Evolutionary conservation across 92 coral and sea anemone genomes (phyloP).

Genomic region (Zoanthus sansibaricus): DNA sequence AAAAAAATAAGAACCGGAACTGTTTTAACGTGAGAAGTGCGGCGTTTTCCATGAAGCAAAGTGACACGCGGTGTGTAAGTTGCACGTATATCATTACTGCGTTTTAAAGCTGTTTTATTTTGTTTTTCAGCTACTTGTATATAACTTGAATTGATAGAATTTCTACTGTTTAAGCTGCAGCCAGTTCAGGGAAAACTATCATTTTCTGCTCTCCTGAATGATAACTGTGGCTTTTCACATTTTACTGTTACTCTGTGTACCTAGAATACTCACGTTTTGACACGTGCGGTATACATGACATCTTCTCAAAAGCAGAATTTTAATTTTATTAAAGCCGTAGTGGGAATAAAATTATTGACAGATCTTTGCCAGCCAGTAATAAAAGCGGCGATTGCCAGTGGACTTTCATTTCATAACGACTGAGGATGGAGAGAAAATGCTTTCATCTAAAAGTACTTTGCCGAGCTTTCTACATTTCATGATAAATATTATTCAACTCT

Average conservation of each 20-base stretch:
- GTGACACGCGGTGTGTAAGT: not conserved
- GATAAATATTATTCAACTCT: not conserved
- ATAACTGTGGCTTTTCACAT: too few relatives aligned
- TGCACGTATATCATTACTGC: not conserved
- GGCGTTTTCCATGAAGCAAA: not conserved
- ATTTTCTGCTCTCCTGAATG: too few relatives aligned
- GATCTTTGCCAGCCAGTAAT: conserved; percentile 5
- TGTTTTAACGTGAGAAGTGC: not conserved
- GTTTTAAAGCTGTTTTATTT: not conserved
- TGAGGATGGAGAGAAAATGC: not conserved
- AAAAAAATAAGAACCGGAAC: conserved; percentile 13
- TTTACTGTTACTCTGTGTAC: too few relatives aligned
- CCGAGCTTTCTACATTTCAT: not conserved
- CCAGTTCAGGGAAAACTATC: too few relatives aligned
- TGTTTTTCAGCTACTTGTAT: too few relatives aligned
- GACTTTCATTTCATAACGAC: not conserved
- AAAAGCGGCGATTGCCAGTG: not conserved
- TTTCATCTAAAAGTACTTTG: not conserved
- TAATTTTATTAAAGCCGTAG: not conserved
- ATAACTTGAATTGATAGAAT: too few relatives aligned
- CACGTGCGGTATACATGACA: not conserved
- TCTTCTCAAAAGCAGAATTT: not conserved
- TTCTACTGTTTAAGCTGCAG: too few relatives aligned
- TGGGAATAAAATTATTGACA: not conserved
- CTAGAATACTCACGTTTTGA: not conserved